phyloP scores from a whole-genome alignment of 2,113 vertebrate genomes.

The Archocentrus centrarchus region DNA sequence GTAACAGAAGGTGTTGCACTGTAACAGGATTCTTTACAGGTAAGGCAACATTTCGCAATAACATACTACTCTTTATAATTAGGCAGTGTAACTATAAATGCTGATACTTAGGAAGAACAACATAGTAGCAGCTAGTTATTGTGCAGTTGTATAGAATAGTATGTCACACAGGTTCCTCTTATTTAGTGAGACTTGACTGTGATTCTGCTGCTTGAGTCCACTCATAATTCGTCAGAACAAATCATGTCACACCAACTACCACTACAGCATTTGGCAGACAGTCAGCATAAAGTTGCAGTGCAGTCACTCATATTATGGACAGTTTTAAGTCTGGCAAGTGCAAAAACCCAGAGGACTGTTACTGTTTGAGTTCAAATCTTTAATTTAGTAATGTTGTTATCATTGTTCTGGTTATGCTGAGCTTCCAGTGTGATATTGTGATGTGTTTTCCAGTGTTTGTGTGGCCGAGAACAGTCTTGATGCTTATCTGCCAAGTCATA shows the following conservation, averaged over 20 bases:
- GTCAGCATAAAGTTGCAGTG: not conserved
- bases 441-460: too few species aligned
- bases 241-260: not conserved
- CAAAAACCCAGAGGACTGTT: not conserved
- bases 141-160: not conserved
- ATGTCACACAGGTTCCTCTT: not conserved
- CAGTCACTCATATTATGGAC: not conserved
- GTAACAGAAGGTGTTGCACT: not conserved
- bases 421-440: too few species aligned
- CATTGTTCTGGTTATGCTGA: too few species aligned
- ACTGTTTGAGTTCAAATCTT: not conserved
- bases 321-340: not conserved
- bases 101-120: not conserved
- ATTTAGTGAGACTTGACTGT: slow-evolving; percentile 3
- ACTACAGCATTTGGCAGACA: not conserved
- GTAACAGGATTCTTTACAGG: not conserved
- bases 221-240: not conserved
- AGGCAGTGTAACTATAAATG: not conserved
- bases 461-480: too few species aligned
- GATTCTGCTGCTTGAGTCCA: not conserved
- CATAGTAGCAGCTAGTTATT: not conserved
- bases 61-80: not conserved
- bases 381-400: not conserved
- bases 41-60: not conserved
- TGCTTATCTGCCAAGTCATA: too few species aligned